phyloP scores from a whole-genome alignment of 2,888 invertebrate genomes.

The Ophion ellenae region DNA sequence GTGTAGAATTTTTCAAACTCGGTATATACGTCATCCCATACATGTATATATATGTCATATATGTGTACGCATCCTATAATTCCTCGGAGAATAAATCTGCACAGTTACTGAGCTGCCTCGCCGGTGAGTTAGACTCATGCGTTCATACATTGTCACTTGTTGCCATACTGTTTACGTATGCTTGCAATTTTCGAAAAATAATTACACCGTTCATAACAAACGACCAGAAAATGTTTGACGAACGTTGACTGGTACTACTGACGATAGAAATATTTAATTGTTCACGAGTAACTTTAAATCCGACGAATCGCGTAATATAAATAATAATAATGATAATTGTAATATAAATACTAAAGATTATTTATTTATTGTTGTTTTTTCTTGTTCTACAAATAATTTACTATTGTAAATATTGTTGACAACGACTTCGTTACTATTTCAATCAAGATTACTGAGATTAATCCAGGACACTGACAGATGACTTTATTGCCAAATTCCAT shows the following conservation, averaged over 20 bases:
- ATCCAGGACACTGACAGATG: no score
- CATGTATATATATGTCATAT: neutral
- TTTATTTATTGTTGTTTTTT: no score
- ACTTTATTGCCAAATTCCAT: no score
- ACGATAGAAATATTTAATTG: neutral
- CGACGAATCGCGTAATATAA: no score
- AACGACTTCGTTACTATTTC: no score
- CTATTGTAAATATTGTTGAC: no score
- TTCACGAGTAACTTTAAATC: neutral
- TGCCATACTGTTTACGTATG: slow-evolving; percentile 49
- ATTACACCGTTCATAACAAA: neutral
- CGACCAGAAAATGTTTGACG: neutral
- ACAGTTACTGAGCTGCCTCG: slow-evolving; percentile 50
- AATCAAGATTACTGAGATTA: no score
- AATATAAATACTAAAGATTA: no score
- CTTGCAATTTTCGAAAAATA: slow-evolving; percentile 1
- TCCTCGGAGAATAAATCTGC: slow-evolving; percentile 36
- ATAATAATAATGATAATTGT: no score
- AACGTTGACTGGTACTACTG: slow-evolving; percentile 4
- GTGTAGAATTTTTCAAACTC: neutral
- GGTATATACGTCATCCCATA: neutral
- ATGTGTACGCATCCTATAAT: slow-evolving; percentile 1
- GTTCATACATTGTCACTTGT: slow-evolving; percentile 51
- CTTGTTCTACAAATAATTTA: no score
- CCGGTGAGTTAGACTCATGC: slow-evolving; percentile 56